Conservation (phyloP, 1,140 invertebrate species). For the Dufourea novaeangliae region DNA sequence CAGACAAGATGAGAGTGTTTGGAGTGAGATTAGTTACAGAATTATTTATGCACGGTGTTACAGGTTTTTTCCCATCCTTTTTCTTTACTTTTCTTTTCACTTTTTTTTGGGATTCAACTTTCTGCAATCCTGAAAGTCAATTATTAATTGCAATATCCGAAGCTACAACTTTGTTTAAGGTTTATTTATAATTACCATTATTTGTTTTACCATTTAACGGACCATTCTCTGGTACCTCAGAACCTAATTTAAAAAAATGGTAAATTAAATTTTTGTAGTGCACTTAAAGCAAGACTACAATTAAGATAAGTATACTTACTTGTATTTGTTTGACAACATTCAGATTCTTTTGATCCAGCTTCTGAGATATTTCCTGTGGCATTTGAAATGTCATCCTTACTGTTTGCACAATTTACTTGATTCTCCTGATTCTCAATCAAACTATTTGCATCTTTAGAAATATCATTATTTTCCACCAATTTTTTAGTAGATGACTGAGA, state of each 20-base stretch:
- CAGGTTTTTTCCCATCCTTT: constrained; percentile 63
- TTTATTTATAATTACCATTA: constrained; percentile 40
- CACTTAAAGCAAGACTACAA: not conserved
- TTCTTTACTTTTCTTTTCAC: constrained; percentile 64
- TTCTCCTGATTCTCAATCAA: constrained; percentile 79
- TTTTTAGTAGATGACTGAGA: constrained; percentile 63
- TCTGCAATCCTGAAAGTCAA: constrained; percentile 45
- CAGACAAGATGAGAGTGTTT: constrained; percentile 76
- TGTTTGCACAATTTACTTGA: constrained; percentile 70
- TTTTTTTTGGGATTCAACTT: constrained; percentile 65
- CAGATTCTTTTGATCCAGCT: constrained; percentile 39
- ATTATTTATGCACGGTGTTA: constrained; percentile 57
- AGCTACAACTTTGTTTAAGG: not conserved
- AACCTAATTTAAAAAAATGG: constrained; percentile 43
- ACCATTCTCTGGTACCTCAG: not conserved
- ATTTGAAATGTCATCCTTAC: constrained; percentile 63
- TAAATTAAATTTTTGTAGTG: not conserved
- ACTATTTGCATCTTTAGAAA: constrained; percentile 54
- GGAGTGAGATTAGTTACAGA: constrained; percentile 73
- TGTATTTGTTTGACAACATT: constrained; percentile 40
- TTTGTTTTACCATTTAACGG: constrained; percentile 40
- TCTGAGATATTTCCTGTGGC: constrained; percentile 38
- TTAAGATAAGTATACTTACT: constrained; percentile 9
- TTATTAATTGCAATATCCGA: not conserved
- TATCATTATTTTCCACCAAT: constrained; percentile 54